Base-by-base conservation (phyloP, 1,140 invertebrate genomes). In the Vollenhovia emeryi region DNA sequence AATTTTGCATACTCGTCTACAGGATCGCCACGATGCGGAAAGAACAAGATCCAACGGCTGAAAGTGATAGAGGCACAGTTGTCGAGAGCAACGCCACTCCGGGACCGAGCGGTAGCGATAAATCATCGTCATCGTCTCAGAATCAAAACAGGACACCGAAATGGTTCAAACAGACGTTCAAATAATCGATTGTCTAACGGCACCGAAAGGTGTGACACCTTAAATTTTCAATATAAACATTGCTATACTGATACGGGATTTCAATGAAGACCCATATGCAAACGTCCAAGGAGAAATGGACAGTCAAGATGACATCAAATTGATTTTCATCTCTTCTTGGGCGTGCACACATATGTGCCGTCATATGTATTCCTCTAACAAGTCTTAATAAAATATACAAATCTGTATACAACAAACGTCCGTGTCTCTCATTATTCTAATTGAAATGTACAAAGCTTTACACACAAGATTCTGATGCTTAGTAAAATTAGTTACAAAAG, bases 141-240 rank as follows among this genome's bases (percentile, higher is more conserved):
- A 86, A 89, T 9, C 88, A 87, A 75, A 91, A 87, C 57, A 93
- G 94, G 88, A 89, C 93, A 60, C 95, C 95, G 18, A 95, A 95
- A 85, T 95, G 94, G 95, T 95, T 95, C 69, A 95, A 94, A 89
- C 89, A 57, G 36, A 0, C 64, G 57, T 59, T 57, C 4, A 82
- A 82, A 82, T 82, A 82, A 82, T 80, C 30, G n/a, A 68, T 57
- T 57, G 66, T 4, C 15, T 30, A 57, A 71, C 33, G 57, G 15
- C 66, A 21, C 18, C 50, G 11, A 71, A 18, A 80, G 48, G n/a
- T 27, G 43, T 18, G 11, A 30, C 45, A n/a, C 1, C 13, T 45
- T 36, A 57, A 57, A 82, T 71, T 80, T 50, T 57, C n/a, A 80
- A 80, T 43, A 71, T 69, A 80, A 57, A 82, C 11, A 52, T n/a